Conservation (phyloP, 2,888 invertebrate genomes). For the Polyommatus icarus region DNA sequence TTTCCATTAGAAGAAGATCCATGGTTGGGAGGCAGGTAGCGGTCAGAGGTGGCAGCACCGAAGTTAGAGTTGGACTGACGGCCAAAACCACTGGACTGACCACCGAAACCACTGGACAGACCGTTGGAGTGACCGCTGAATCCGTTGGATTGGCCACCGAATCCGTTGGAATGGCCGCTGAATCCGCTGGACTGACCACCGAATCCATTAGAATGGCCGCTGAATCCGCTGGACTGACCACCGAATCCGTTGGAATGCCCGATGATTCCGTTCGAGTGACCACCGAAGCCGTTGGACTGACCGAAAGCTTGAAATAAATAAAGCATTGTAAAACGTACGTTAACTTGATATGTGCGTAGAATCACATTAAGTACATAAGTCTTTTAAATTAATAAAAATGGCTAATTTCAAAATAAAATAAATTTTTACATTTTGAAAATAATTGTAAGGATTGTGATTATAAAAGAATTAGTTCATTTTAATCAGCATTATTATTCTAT, state of each 20-base stretch:
- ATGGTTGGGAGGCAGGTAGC: conserved; percentile 67
- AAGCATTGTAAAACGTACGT: no score
- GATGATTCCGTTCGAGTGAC: conserved; percentile 32
- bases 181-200: no score
- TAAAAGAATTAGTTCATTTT: no score
- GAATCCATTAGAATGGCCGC: neutral
- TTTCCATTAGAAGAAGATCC: conserved; percentile 49
- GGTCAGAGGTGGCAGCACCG: conserved; percentile 60
- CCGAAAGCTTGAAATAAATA: neutral
- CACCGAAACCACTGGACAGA: neutral
- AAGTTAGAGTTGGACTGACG: conserved; percentile 42
- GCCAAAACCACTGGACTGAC: neutral
- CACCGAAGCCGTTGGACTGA: conserved; percentile 7
- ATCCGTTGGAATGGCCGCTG: neutral
- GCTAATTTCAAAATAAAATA: no score
- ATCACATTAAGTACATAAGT: no score
- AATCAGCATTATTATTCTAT: no score
- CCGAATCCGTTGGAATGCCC: conserved; percentile 37
- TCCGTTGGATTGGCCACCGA: neutral
- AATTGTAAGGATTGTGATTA: no score
- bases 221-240: neutral
- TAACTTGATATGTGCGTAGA: no score
- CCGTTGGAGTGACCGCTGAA: neutral
- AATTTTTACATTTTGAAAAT: no score
- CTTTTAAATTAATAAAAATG: no score